These are phyloP conservation scores for Aldrovandia affinis DNA, from an alignment of 2,797 vertebrate genomes.

Conservation along the genomic window DNA sequence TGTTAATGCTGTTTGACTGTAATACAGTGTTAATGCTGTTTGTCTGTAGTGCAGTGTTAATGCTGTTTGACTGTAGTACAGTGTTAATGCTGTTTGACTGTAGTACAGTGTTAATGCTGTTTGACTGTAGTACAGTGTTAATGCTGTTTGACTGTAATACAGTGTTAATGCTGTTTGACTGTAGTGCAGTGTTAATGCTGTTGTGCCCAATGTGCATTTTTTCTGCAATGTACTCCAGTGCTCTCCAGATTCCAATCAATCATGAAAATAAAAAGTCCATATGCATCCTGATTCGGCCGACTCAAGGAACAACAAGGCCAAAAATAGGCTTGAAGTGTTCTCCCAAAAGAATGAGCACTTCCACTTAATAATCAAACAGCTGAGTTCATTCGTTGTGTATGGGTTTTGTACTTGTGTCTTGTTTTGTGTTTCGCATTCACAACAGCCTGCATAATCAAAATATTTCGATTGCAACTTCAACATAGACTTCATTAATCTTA, in stretches of 20 bases:
- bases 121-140: too few species aligned
- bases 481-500: background rate
- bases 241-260: conserved; percentile 73
- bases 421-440: too few species aligned
- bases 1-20: too few species aligned
- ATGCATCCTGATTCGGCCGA: conserved; percentile 64
- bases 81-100: too few species aligned
- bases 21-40: too few species aligned
- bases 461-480: background rate
- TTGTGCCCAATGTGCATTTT: too few species aligned
- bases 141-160: too few species aligned
- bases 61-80: too few species aligned
- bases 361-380: conserved; percentile 52
- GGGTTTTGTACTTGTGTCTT: conserved; percentile 50
- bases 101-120: too few species aligned
- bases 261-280: conserved; percentile 78
- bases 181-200: too few species aligned
- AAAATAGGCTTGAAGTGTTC: conserved; percentile 77
- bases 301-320: conserved; percentile 41
- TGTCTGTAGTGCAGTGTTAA: too few species aligned
- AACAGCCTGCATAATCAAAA: conserved; percentile 35
- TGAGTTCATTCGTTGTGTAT: background rate
- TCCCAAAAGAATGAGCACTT: conserved; percentile 77
- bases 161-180: too few species aligned
- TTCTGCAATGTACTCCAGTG: background rate